phyloP scores from a whole-genome alignment of 30 jellyfish, hydroid and myxozoan species.

The Catostylus mosaicus region DNA sequence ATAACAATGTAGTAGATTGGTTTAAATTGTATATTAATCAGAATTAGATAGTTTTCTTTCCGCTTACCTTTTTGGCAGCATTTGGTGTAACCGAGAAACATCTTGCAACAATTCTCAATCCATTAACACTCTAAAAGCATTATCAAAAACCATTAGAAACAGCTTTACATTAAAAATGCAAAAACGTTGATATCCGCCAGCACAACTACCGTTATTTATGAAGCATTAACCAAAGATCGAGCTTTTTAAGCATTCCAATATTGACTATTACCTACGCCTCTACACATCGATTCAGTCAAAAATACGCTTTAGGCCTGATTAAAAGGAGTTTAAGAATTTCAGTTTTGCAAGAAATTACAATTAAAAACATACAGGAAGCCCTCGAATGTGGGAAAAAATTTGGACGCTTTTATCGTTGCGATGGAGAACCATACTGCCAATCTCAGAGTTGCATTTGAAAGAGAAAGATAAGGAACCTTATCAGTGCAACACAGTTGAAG shows the following conservation, averaged over 20 bases:
- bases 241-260: not conserved
- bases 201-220: not conserved
- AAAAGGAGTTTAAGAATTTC: no score
- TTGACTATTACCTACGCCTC: not conserved
- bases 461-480: not conserved
- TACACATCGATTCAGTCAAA: not conserved
- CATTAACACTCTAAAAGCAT: not conserved
- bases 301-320: not conserved
- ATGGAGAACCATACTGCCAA: no score
- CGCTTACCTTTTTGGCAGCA: conserved; percentile 28
- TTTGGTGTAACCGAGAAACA: conserved; percentile 45
- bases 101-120: conserved; percentile 19
- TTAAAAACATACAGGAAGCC: no score
- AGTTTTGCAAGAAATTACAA: no score
- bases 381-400: no score
- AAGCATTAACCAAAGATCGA: not conserved
- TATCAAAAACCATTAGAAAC: not conserved
- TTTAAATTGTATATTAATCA: no score
- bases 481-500: not conserved
- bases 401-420: no score
- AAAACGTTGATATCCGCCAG: not conserved
- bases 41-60: no score
- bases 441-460: not conserved
- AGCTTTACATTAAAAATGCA: no score
- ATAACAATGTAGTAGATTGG: not conserved